Evolutionary conservation across 2,797 vertebrate genomes (phyloP), one percentile per base, ranked within the genome.

Genomic region (Cryptoblepharus egeriae): DNA sequence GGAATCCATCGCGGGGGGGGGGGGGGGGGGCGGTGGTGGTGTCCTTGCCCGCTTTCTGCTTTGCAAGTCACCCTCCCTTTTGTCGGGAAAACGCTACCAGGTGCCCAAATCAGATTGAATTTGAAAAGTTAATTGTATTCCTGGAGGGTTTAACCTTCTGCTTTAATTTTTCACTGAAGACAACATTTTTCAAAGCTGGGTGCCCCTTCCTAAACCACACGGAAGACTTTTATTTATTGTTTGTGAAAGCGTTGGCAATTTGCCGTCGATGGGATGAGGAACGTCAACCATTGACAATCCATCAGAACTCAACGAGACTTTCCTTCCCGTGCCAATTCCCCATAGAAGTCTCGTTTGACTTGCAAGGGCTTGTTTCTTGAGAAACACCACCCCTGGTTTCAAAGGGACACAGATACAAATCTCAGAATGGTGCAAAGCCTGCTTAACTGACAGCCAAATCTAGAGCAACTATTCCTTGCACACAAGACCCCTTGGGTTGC

Each of bases 101-200:
- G 63, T 63, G 35, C 69, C 39, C 45, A 77, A 77, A 72, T 78
- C 75, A 57, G 55, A 60, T 61, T 84, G 74, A 84, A 84, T 84
- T 84, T 84, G 82, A 74, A 84, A 84, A 84, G 70, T 65, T 79
- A 78, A 69, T 79, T 82, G 80, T 68, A 63, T 79, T 77, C 76
- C 55, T 49, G 28, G 30, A 55, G 55, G 80, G 32, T 68, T 74
- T 75, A 78, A 79, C 61, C 79, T 74, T 77, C n/a, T 37, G 68
- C 58, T 37, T 77, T 68, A 69, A 78, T 78, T 86, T 85, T 75
- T 68, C 63, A 70, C 79, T 79, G 49, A 63, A n/a, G 57, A 63
- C 76, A 57, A 42, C 65, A 63, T 76, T 80, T 80, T 71, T 70
- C 57, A 39, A 55, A 49, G 63, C 42, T 1, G 32, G 22, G 9